These are phyloP conservation scores for Pangasius larnaudii DNA, from an alignment of 2,797 vertebrate species.

Conservation along the genomic window DNA sequence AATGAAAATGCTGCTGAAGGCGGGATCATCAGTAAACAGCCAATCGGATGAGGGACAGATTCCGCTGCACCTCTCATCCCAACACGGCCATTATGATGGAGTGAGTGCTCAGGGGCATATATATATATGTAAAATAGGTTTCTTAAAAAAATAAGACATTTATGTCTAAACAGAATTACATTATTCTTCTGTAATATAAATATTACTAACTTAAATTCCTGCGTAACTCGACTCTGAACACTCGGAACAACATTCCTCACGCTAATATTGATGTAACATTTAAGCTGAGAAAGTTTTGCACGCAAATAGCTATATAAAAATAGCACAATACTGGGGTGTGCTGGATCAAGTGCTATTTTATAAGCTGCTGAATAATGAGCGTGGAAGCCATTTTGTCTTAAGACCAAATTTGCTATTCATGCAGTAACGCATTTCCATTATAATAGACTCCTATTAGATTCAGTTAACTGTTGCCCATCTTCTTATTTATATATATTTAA, in stretches of 20 bases:
- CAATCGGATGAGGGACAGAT: constrained; percentile 97
- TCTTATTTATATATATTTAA: too few relatives aligned
- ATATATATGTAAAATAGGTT: constrained; percentile 9
- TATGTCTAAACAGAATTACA: constrained; percentile 3
- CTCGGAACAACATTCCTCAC: not conserved
- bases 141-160: constrained; percentile 12
- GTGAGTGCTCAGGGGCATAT: constrained; percentile 67
- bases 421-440: not conserved
- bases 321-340: not conserved
- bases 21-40: constrained; percentile 91
- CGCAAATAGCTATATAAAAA: too few relatives aligned
- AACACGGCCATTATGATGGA: constrained; percentile 97
- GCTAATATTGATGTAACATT: not conserved
- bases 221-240: not conserved
- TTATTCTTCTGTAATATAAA: not conserved
- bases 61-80: constrained; percentile 92
- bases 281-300: not conserved
- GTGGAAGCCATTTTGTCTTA: not conserved
- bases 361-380: not conserved
- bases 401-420: not conserved
- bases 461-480: not conserved
- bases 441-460: not conserved
- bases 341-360: not conserved
- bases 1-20: constrained; percentile 97
- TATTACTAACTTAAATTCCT: not conserved